Evolutionary conservation across 2,113 vertebrate species (phyloP), one percentile per base, ranked within the genome.

Genomic region (Solea solea): DNA sequence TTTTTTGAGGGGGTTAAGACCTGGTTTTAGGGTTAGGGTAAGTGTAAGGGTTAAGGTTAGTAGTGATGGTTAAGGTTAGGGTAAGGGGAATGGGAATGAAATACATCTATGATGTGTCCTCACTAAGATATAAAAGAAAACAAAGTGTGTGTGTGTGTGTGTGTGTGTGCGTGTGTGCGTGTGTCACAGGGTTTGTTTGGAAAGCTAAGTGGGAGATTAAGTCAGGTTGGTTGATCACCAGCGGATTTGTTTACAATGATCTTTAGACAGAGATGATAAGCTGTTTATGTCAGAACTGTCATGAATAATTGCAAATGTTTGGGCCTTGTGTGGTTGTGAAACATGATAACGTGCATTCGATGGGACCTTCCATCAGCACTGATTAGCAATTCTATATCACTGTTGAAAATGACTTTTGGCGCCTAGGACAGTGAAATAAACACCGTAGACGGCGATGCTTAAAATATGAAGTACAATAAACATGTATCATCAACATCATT

Each of bases 121-220:
- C 21, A 21, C 21, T 21, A 21, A 21, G 21, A 1, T 21, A 21
- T 21, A 21, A 21, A 21, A 21, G 1, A 53, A 21, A n/a, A n/a
- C n/a, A n/a, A n/a, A n/a, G 94, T 91, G 84, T 91, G 91, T 82
- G 83, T 27, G 46, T 49, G 94, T 91, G 84, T 91, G 91, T 82
- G 83, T 27, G 46, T 49, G 63, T 52, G 72, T 13, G 53, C 46
- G 56, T 55, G 58, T 62, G 54, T 41, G 49, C 49, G 52, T 94
- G 94, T 93, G 76, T 55, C 63, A 71, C 46, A 25, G 78, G 76
- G 61, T 94, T 91, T 94, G 93, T 94, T 93, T 95, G 88, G 92
- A 93, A 94, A 93, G 90, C 66, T 77, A 85, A 89, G 91, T 70
- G 76, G 80, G 76, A 92, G 91, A 92, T 93, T 90, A 91, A 84